A percentile compares a stretch with the other conserved stretches of the same genome.
These are phyloP conservation scores for Rutilus rutilus DNA, from an alignment of 2,113 vertebrate genomes.

Conservation along the genomic window DNA sequence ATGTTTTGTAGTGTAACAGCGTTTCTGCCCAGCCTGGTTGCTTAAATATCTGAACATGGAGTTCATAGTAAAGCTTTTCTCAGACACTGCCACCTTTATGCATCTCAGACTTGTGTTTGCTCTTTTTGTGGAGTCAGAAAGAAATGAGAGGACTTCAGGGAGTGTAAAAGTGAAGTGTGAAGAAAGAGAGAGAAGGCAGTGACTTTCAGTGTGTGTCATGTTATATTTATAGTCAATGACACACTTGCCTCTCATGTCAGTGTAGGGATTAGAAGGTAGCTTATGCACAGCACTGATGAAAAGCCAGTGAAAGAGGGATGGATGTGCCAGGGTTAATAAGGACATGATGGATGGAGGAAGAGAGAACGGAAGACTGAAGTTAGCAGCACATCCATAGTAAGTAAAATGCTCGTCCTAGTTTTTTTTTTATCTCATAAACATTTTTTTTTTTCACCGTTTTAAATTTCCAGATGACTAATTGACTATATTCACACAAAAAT, in stretches of 20 bases:
- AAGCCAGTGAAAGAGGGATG: conserved; percentile 41
- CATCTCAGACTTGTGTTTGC: conserved; percentile 49
- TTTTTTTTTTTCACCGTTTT: neutral
- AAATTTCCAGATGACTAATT: neutral
- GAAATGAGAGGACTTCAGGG: conserved; percentile 63
- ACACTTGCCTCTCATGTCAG: conserved; percentile 77
- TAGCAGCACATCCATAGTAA: neutral
- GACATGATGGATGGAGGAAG: conserved; percentile 13
- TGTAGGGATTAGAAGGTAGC: conserved; percentile 75
- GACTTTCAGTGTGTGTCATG: conserved; percentile 79
- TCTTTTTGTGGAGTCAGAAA: conserved; percentile 60
- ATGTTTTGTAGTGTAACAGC: neutral
- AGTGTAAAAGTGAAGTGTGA: conserved; percentile 53
- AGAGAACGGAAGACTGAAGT: neutral
- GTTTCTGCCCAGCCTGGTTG: neutral
- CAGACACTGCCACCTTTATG: conserved; percentile 49
- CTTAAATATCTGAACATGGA: neutral
- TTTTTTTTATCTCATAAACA: neutral
- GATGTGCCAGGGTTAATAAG: conserved; percentile 37
- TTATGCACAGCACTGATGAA: conserved; percentile 34
- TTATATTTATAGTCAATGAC: conserved; percentile 84
- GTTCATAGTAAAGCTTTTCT: conserved; percentile 34
- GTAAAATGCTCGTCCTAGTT: neutral
- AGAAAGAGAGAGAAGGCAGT: conserved; percentile 58
- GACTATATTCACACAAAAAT: neutral